Evolutionary conservation across 2,888 invertebrate species (phyloP).

Genomic region (Junonia oenone): DNA sequence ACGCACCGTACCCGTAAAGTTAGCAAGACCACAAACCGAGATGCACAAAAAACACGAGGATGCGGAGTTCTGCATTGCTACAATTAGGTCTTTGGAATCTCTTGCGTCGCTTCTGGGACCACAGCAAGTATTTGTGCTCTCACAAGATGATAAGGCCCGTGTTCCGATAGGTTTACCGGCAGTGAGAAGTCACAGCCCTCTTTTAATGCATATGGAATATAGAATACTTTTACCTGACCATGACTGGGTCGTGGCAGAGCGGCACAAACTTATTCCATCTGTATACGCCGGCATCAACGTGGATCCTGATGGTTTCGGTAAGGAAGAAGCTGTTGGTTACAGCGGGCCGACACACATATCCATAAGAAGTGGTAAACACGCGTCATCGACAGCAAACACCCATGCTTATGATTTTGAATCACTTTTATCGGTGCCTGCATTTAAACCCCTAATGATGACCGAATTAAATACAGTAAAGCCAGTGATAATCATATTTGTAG

Average conservation of each 20-base stretch:
- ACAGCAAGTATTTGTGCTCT: background rate
- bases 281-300: conserved; percentile 40
- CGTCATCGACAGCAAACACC: conserved; percentile 33
- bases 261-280: conserved; percentile 32
- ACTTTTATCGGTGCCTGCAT: no score
- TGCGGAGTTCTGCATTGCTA: background rate
- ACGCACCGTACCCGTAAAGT: background rate
- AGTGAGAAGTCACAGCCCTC: conserved; percentile 39
- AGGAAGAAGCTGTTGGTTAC: conserved; percentile 41
- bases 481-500: conserved; percentile 32
- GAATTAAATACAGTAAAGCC: no score
- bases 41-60: background rate
- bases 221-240: conserved; percentile 30
- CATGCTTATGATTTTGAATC: conserved; percentile 35
- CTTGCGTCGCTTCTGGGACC: background rate
- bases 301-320: conserved; percentile 15
- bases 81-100: background rate
- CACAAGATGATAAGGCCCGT: background rate
- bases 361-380: conserved; percentile 35
- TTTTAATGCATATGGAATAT: conserved; percentile 30
- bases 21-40: background rate
- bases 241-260: conserved; percentile 29
- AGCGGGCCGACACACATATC: conserved; percentile 55
- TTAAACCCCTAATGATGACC: no score
- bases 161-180: conserved; percentile 38